These are phyloP conservation scores for Bicyclus anynana DNA, from an alignment of 1,140 invertebrate genomes.

Conservation along the genomic window DNA sequence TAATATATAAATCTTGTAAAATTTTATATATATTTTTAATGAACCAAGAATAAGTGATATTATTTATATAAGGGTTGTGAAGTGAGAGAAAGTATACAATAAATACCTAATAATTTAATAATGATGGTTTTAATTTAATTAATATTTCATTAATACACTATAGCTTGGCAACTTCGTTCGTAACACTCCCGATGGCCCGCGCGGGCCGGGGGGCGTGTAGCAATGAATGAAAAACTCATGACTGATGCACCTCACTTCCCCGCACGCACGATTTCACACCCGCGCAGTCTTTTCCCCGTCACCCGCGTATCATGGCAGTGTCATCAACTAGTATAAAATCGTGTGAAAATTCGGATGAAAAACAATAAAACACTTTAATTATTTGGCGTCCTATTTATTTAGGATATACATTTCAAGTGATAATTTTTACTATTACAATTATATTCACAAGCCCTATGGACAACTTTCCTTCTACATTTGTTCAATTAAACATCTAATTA, in stretches of 20 bases:
- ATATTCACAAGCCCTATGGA: constrained; percentile 13
- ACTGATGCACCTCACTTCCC: too few species aligned
- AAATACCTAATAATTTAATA: too few species aligned
- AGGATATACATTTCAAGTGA: constrained; percentile 15
- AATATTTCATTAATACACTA: neutral
- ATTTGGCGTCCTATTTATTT: constrained; percentile 18
- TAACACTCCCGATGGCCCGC: too few species aligned
- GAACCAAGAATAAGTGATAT: constrained; percentile 2
- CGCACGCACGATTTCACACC: too few species aligned
- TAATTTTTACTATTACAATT: constrained; percentile 6
- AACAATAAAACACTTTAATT: constrained; percentile 5
- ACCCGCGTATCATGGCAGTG: too few species aligned
- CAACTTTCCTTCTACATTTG: neutral
- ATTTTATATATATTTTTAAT: neutral
- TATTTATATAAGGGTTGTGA: constrained; percentile 6
- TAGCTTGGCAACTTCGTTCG: too few species aligned
- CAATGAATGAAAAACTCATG: too few species aligned
- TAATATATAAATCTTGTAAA: neutral
- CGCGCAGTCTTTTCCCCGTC: too few species aligned
- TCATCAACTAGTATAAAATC: too few species aligned
- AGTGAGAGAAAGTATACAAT: constrained; percentile 4
- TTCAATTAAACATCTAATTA: neutral
- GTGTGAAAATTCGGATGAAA: too few species aligned
- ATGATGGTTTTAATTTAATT: neutral
- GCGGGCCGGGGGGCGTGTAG: too few species aligned